Evolutionary conservation across 1,140 invertebrate species (phyloP), one percentile per base, ranked within the genome.

Genomic region (Megalonaias nervosa): DNA sequence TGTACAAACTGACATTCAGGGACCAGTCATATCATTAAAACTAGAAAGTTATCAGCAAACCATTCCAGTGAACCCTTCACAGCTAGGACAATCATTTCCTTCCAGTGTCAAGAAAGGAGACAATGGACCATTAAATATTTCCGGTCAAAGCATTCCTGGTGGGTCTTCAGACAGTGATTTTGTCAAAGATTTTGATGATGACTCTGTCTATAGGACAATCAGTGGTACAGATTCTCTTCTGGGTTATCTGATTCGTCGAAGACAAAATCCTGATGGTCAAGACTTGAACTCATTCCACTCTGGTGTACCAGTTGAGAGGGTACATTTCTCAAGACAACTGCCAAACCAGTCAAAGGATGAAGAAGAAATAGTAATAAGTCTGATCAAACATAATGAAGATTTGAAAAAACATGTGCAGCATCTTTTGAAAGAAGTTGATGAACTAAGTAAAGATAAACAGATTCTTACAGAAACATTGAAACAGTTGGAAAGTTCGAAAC

Each of bases 221-320:
- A 79, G 77, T n/a, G 81, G 82, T 62, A 81, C 80, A 38, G 84
- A 86, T 65, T 83, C 81, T 26, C 67, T 86, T 23, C 70, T 86
- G 56, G 73, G 77, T 48, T 75, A 81, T 38, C 64, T 85, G 16
- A 38, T 74, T 2, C 60, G 61, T 21, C 60, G 82, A 23, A 67
- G 70, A 56, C 67, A 80, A 19, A 66, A 78, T 31, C 58, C 59
- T 38, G 67, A 77, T 23, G 15, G 59, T 65, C 56, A 57, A 21
- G 26, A 62, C 11, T 26, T 21, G 31, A 65, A 21, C 13, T 73
- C 71, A 19, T 69, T 67, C 64, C 78, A 71, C 66, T 71, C 73
- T 16, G 68, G 73, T 62, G 66, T 65, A 9, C 73, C 79, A 58
- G 75, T 74, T 11, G 70, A 74, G 56, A 58, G 64, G 23, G 55